A percentile compares a stretch with the other conserved stretches of the same genome.
Conservation (phyloP, 2,888 invertebrate genomes). For the Diploptera punctata region DNA sequence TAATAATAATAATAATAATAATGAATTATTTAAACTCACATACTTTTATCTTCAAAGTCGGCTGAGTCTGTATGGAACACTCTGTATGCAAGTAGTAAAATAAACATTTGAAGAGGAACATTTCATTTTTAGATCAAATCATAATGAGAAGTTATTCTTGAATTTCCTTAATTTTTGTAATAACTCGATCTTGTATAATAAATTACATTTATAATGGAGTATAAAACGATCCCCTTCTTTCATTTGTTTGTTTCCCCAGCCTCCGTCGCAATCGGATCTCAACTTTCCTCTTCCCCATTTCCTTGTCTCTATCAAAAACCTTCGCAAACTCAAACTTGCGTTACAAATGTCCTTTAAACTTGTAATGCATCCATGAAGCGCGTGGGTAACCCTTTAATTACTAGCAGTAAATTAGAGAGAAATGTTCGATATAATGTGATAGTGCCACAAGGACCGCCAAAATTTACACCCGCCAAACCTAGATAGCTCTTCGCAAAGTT, state of each 20-base stretch:
- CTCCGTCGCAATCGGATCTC: constrained; percentile 8
- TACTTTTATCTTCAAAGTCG: no score
- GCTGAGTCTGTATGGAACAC: no score
- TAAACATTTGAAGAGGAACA: no score
- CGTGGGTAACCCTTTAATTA: constrained; percentile 46
- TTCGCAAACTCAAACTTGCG: constrained; percentile 39
- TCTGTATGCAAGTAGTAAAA: no score
- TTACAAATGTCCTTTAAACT: constrained; percentile 42
- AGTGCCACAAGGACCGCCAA: constrained; percentile 40
- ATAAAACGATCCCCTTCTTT: neutral
- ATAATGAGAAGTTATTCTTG: no score
- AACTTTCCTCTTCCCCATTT: neutral
- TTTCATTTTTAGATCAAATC: no score
- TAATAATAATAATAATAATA: no score
- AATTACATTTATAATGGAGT: neutral
- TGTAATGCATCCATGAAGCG: constrained; percentile 42
- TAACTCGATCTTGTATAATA: neutral
- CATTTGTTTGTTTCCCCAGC: neutral
- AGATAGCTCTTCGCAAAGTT: constrained; percentile 43
- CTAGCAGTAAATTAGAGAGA: constrained; percentile 45
- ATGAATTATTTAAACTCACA: no score
- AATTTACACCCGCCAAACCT: constrained; percentile 44
- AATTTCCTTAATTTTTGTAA: no score
- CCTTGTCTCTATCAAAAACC: constrained; percentile 30
- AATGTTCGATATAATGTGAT: constrained; percentile 46